These are phyloP conservation scores for Alexandromys fortis DNA, from an alignment of 2,113 vertebrate genomes.

Conservation along the genomic window DNA sequence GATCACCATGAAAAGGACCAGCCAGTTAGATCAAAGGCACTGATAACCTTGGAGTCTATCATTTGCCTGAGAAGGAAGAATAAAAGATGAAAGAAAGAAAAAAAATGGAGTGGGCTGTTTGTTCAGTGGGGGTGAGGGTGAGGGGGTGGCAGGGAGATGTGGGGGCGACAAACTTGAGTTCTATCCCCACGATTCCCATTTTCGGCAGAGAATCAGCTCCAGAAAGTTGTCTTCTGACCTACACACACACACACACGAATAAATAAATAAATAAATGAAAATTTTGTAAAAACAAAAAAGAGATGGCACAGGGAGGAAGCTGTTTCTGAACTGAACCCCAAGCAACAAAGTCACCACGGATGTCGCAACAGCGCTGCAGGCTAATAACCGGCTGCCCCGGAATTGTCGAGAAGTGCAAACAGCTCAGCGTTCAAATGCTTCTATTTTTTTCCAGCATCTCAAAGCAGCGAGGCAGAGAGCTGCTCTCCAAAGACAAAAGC, in stretches of 20 bases:
- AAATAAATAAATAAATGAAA: background rate
- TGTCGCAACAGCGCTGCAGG: constrained; percentile 60
- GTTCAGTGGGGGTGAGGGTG: background rate
- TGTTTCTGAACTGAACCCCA: constrained; percentile 60
- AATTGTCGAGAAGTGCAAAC: constrained; percentile 66
- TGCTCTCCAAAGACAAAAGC: constrained; percentile 60
- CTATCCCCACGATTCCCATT: background rate
- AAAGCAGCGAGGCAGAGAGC: constrained; percentile 38
- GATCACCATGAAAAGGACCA: background rate
- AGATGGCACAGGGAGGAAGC: background rate
- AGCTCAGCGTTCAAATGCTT: constrained; percentile 58
- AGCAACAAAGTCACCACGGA: constrained; percentile 60
- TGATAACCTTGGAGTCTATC: background rate
- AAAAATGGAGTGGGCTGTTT: background rate
- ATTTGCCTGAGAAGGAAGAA: constrained; percentile 40
- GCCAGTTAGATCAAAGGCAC: background rate
- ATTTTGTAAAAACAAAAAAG: background rate
- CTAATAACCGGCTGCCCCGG: constrained; percentile 73
- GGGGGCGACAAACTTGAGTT: background rate
- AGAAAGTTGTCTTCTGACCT: background rate
- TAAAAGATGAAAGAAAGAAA: background rate
- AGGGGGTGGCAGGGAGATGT: background rate
- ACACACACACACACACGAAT: background rate
- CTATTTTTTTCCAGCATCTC: constrained; percentile 71
- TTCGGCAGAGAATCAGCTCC: background rate